Evolutionary conservation across 2,888 invertebrate genomes (phyloP), one percentile per base, ranked within the genome.

Genomic region (Gonocerus acuteangulatus): DNA sequence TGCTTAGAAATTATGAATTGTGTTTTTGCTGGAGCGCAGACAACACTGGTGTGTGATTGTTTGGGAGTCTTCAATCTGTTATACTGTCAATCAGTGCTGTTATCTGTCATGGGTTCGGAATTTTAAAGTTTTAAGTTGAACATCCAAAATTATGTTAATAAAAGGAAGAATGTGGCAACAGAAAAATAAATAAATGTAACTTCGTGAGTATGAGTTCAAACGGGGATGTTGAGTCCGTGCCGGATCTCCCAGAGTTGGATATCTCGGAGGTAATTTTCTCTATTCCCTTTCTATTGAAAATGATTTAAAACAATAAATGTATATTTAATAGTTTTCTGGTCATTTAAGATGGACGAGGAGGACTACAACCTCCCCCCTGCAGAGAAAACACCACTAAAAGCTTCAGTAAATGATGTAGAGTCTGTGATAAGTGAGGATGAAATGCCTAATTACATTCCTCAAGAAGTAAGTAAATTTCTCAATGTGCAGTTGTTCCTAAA

Each of bases 301-400:
- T n/a, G n/a, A n/a, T n/a, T n/a, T n/a, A n/a, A n/a, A n/a, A n/a
- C n/a, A n/a, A n/a, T n/a, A n/a, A n/a, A n/a, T n/a, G n/a, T n/a
- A n/a, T n/a, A n/a, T 34, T 34, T 32, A 36, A 15, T 4, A 4
- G 27, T 34, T 42, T 4, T 21, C 2, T 18, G 9, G 27, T 58
- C 16, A 22, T 78, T 79, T 59, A 70, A 89, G 89, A 76, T 89
- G 67, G 88, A 89, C 73, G 89, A 88, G 76, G 80, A 81, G 51
- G 89, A 90, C 73, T 89, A 85, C 75, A 85, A 86, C 67, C 84
- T 90, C 71, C 87, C 87, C 48, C 81, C 84, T n/a, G 81, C 87
- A 61, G 84, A 83, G 62, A 80, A 82, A 67, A 78, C 86, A 65
- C 89, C 88, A 15, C 85, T 89, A 0, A 74, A 91, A 69, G 90